phyloP scores from a whole-genome alignment of 2,113 vertebrate genomes.

The Hemicordylus capensis region DNA sequence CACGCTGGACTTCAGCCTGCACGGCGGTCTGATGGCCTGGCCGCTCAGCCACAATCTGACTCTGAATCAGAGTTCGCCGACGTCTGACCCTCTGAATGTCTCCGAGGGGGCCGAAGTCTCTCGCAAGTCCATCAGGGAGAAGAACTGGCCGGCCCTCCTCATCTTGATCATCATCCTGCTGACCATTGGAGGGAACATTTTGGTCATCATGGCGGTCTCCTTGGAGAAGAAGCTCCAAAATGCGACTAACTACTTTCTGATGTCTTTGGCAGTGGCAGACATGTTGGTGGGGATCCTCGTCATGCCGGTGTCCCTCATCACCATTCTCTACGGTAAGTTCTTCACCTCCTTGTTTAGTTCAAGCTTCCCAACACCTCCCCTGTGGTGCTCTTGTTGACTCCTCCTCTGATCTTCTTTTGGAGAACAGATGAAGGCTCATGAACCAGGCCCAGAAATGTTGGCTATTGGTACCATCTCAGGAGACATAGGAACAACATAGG shows the following conservation, averaged over 20 bases:
- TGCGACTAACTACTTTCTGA: slow-evolving; percentile 97
- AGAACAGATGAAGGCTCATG: neutral
- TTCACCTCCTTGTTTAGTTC: slow-evolving; percentile 5
- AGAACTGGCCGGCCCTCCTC: slow-evolving; percentile 96
- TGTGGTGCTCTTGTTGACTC: accelerated
- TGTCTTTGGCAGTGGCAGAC: slow-evolving; percentile 95
- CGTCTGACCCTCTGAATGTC: slow-evolving; percentile 65
- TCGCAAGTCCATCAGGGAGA: slow-evolving; percentile 75
- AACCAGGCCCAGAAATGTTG: too few relatives aligned
- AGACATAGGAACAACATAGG: too few relatives aligned
- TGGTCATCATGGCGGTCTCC: slow-evolving; percentile 96
- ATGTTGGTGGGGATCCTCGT: slow-evolving; percentile 98
- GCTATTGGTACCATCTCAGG: too few relatives aligned
- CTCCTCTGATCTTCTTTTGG: neutral
- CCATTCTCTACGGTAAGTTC: slow-evolving; percentile 95
- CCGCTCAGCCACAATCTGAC: slow-evolving; percentile 75
- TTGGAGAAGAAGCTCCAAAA: slow-evolving; percentile 98
- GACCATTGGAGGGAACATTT: slow-evolving; percentile 94
- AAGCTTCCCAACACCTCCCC: neutral
- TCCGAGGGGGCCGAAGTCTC: slow-evolving; percentile 65
- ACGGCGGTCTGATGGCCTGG: slow-evolving; percentile 80
- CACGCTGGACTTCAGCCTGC: slow-evolving; percentile 76
- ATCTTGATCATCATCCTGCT: slow-evolving; percentile 93
- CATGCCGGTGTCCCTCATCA: slow-evolving; percentile 95
- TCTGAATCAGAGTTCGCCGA: slow-evolving; percentile 74